phyloP scores from a whole-genome alignment of 2,113 vertebrate genomes.

The Pachycephala philippinensis region DNA sequence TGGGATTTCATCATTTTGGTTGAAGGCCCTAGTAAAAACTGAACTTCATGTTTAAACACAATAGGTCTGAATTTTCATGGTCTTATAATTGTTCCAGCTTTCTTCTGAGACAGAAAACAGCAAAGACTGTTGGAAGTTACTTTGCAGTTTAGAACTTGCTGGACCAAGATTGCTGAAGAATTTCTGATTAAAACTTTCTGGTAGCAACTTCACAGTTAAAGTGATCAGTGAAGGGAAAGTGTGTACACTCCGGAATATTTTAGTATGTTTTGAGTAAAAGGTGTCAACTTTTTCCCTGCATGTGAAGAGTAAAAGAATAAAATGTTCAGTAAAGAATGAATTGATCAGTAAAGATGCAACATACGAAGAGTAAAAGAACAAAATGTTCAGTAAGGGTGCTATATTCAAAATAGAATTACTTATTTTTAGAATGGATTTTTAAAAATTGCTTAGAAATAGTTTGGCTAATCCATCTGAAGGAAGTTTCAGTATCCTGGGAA shows the following conservation, averaged over 20 bases:
- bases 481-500: background rate
- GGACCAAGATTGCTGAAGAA: background rate
- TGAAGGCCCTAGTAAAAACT: background rate
- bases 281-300: background rate
- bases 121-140: background rate
- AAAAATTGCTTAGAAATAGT: background rate
- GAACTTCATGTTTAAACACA: background rate
- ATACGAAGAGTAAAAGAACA: background rate
- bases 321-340: background rate
- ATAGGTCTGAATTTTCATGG: background rate
- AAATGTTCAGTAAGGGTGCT: background rate
- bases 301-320: background rate
- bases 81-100: background rate
- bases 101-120: background rate
- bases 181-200: background rate
- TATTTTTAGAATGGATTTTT: background rate
- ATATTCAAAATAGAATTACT: background rate
- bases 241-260: background rate
- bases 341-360: background rate
- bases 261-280: background rate
- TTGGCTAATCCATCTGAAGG: background rate
- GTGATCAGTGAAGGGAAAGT: background rate
- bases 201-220: background rate
- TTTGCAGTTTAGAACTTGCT: background rate
- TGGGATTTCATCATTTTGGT: background rate